A percentile compares a stretch with the other conserved stretches of the same genome.
Evolutionary conservation across 2,113 vertebrate species (phyloP).

Genomic region (Epinephelus moara): DNA sequence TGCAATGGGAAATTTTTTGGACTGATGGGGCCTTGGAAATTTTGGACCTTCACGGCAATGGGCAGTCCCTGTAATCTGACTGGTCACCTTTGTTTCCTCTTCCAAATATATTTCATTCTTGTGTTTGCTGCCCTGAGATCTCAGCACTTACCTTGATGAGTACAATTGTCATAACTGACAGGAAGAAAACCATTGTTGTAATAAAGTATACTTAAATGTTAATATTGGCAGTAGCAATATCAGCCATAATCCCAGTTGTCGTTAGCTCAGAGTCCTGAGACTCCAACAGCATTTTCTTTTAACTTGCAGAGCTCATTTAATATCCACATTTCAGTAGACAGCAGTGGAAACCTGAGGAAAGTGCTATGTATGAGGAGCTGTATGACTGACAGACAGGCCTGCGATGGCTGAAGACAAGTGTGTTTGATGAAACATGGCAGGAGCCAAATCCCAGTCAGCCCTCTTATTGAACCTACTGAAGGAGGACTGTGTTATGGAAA

Average conservation of each 20-base stretch:
- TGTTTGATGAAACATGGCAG: conserved; percentile 82
- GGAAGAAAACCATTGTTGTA: not conserved
- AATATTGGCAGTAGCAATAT: not conserved
- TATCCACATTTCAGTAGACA: conserved; percentile 35
- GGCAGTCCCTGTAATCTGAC: too few species aligned
- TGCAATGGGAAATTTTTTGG: too few species aligned
- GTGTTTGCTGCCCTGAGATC: not conserved
- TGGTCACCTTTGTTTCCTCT: too few species aligned
- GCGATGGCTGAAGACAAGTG: conserved; percentile 67
- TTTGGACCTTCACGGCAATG: too few species aligned
- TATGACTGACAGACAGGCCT: conserved; percentile 68
- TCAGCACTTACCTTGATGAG: not conserved
- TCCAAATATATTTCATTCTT: conserved; percentile 1
- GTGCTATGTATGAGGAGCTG: conserved; percentile 45
- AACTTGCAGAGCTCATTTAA: conserved; percentile 15
- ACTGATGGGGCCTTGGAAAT: too few species aligned
- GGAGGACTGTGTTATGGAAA: conserved; percentile 69
- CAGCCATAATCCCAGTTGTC: conserved; percentile 5
- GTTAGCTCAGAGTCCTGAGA: conserved; percentile 12
- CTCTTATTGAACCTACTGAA: conserved; percentile 75
- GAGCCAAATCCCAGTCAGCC: conserved; percentile 77
- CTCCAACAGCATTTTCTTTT: conserved; percentile 21
- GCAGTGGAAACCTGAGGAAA: conserved; percentile 36
- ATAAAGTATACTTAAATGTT: not conserved
- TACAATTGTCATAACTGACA: not conserved